These are phyloP conservation scores for Tupaia tana DNA, from an alignment of 2,113 vertebrate species.

Conservation along the genomic window DNA sequence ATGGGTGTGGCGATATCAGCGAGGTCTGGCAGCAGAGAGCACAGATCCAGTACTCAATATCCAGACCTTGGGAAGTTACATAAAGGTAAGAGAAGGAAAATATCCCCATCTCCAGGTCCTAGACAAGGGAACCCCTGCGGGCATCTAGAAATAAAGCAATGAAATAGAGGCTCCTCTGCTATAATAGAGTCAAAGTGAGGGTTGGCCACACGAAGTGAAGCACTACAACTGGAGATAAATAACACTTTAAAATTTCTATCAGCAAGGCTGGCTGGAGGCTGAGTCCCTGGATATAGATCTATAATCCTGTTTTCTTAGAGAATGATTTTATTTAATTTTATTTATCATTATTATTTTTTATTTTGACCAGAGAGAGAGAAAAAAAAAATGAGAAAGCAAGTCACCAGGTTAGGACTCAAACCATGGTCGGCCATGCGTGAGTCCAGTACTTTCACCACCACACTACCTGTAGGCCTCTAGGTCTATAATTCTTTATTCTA, in stretches of 20 bases:
- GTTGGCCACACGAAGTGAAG: neutral
- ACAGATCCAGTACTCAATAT: neutral
- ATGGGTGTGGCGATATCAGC: neutral
- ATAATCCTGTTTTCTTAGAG: neutral
- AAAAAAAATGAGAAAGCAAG: too few relatives aligned
- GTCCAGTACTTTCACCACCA: too few relatives aligned
- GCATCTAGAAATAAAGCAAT: slow-evolving; percentile 15
- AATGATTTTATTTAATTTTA: too few relatives aligned
- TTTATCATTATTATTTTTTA: too few relatives aligned
- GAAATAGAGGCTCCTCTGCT: neutral
- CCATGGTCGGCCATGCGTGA: too few relatives aligned
- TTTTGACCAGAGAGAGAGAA: too few relatives aligned
- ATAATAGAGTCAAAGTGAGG: neutral
- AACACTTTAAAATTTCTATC: neutral
- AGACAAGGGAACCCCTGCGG: neutral
- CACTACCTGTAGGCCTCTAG: too few relatives aligned
- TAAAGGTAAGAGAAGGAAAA: neutral
- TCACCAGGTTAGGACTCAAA: too few relatives aligned
- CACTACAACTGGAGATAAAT: neutral
- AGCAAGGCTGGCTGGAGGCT: neutral
- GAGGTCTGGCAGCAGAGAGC: neutral
- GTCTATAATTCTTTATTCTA: neutral
- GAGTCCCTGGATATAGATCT: neutral
- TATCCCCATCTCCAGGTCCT: neutral
- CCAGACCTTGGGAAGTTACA: neutral